Percentiles rank a stretch among this genome's conserved stretches.
phyloP scores from a whole-genome alignment of 1,140 invertebrate genomes.

The Eurosta solidaginis region DNA sequence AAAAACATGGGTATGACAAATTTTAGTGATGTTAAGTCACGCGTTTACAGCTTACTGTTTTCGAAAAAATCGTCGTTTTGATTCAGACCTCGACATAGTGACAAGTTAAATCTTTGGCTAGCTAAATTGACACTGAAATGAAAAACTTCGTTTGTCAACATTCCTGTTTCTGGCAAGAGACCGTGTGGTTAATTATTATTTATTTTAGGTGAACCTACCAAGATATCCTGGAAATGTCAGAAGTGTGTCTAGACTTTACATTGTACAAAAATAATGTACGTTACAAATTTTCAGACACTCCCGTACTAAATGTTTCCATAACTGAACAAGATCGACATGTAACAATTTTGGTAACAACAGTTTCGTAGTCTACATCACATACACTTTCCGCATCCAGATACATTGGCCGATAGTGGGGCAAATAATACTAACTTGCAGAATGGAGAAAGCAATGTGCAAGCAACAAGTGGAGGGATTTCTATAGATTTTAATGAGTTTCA shows the following conservation, averaged over 20 bases:
- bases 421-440: background rate
- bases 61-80: too few relatives aligned
- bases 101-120: too few relatives aligned
- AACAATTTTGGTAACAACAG: slow-evolving; percentile 84
- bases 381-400: slow-evolving; percentile 77
- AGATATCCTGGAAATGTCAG: slow-evolving; percentile 86
- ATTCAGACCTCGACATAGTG: too few relatives aligned
- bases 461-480: background rate
- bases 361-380: slow-evolving; percentile 88
- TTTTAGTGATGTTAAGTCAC: background rate
- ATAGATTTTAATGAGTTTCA: slow-evolving; percentile 40
- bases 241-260: slow-evolving; percentile 85
- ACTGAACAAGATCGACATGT: slow-evolving; percentile 71
- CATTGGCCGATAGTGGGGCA: slow-evolving; percentile 62
- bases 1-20: too few relatives aligned
- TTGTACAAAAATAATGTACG: slow-evolving; percentile 75
- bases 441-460: background rate
- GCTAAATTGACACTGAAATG: too few relatives aligned
- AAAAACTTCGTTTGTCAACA: too few relatives aligned
- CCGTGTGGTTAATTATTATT: background rate
- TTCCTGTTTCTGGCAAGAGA: too few relatives aligned
- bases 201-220: slow-evolving; percentile 76
- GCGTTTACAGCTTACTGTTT: too few relatives aligned
- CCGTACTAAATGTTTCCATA: slow-evolving; percentile 78
- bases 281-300: slow-evolving; percentile 84